Conservation (phyloP, 2,888 invertebrate genomes). For the Balanococcus diminutus region DNA sequence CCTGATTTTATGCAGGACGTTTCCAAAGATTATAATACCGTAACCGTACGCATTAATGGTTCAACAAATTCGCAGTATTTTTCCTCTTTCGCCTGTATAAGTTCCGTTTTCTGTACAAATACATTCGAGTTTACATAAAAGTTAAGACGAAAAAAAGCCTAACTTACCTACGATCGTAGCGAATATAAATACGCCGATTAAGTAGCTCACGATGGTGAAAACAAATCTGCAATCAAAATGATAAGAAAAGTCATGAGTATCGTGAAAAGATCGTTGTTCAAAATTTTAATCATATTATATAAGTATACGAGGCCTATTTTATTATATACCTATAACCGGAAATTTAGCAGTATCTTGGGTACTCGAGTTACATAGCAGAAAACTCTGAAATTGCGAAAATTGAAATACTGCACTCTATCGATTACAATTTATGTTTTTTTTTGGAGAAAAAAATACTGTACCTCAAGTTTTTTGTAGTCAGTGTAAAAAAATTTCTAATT, state of each 20-base stretch:
- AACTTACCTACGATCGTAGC: conserved; percentile 90
- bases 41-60: conserved; percentile 14
- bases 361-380: too few species aligned
- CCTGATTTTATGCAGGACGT: conserved; percentile 27
- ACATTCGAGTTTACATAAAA: neutral
- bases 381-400: too few species aligned
- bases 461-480: too few species aligned
- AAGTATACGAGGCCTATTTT: too few species aligned
- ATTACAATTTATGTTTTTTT: too few species aligned
- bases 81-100: neutral
- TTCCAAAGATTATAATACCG: conserved; percentile 10
- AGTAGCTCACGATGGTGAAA: conserved; percentile 95
- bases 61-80: conserved; percentile 5
- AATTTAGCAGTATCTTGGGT: too few species aligned
- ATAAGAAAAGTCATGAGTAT: conserved; percentile 61
- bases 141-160: neutral
- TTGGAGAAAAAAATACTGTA: too few species aligned
- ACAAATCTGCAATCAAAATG: conserved; percentile 74
- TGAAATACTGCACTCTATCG: too few species aligned
- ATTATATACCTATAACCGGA: too few species aligned
- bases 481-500: too few species aligned
- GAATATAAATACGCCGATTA: conserved; percentile 97
- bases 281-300: too few species aligned
- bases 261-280: neutral
- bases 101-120: neutral